phyloP scores from a whole-genome alignment of 2,888 invertebrate genomes.

The Melanargia galathea region DNA sequence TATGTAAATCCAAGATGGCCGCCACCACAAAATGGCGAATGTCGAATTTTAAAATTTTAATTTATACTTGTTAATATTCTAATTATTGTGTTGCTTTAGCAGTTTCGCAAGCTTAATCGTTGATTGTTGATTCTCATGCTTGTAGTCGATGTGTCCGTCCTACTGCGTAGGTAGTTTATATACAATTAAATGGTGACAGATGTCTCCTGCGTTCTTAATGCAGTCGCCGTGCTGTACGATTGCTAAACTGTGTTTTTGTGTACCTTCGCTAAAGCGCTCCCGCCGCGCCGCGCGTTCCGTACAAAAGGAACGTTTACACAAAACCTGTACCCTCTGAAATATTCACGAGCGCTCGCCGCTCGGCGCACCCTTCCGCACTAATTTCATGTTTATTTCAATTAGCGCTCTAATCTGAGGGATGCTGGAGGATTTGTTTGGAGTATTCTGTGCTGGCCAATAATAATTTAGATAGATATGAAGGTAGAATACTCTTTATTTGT shows the following conservation, averaged over 20 bases:
- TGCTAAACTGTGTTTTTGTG: neutral
- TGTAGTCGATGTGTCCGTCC: no score
- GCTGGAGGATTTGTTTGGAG: neutral
- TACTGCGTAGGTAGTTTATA: no score
- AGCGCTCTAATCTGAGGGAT: neutral
- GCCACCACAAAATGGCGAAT: no score
- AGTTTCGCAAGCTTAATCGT: no score
- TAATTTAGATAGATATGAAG: neutral
- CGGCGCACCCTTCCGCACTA: conserved; percentile 29
- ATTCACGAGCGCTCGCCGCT: conserved; percentile 42
- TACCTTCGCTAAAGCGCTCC: conserved; percentile 20
- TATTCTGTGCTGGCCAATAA: neutral
- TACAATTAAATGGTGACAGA: no score
- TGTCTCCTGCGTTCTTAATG: neutral
- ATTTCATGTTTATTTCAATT: conserved; percentile 21
- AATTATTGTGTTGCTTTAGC: no score
- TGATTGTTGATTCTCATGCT: no score
- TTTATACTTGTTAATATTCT: no score
- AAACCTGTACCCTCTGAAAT: conserved; percentile 42
- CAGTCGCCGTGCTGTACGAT: neutral
- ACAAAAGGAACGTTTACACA: conserved; percentile 38
- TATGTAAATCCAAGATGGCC: no score
- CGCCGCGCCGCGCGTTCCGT: conserved; percentile 29
- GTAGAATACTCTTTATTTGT: no score
- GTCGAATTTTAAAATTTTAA: no score